Evolutionary conservation across 2,888 invertebrate species (phyloP).

Genomic region (Sipha maydis): DNA sequence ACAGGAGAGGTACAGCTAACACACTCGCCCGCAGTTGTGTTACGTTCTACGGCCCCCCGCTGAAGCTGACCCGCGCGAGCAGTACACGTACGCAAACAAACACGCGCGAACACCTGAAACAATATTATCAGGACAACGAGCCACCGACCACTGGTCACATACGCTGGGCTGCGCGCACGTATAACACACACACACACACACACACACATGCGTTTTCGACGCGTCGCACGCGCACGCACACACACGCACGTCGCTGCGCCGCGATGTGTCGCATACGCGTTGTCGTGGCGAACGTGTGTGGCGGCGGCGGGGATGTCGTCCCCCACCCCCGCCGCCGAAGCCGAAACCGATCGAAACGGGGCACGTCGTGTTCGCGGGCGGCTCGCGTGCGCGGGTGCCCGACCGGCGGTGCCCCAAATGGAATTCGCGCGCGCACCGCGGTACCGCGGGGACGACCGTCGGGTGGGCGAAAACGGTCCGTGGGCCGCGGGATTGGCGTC

Average conservation of each 20-base stretch:
- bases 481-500: slow-evolving; percentile 56
- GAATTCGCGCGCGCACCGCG: slow-evolving; percentile 39
- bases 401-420: slow-evolving; percentile 34
- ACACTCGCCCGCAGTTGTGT: background rate
- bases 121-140: slow-evolving; percentile 48
- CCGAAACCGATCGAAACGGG: background rate
- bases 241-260: background rate
- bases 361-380: background rate
- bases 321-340: background rate
- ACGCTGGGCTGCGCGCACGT: background rate
- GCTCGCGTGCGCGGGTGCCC: slow-evolving; percentile 4
- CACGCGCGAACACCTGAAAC: slow-evolving; percentile 18
- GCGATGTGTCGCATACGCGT: background rate
- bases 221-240: background rate
- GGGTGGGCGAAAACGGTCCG: slow-evolving; percentile 53
- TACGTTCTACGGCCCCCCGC: too few relatives aligned
- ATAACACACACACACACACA: background rate
- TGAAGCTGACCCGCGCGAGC: background rate
- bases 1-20: background rate
- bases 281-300: too few relatives aligned
- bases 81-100: background rate
- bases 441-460: background rate
- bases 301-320: background rate
- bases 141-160: slow-evolving; percentile 55
- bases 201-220: background rate